phyloP scores from a whole-genome alignment of 2,888 invertebrate species.

The Melanotus villosus region DNA sequence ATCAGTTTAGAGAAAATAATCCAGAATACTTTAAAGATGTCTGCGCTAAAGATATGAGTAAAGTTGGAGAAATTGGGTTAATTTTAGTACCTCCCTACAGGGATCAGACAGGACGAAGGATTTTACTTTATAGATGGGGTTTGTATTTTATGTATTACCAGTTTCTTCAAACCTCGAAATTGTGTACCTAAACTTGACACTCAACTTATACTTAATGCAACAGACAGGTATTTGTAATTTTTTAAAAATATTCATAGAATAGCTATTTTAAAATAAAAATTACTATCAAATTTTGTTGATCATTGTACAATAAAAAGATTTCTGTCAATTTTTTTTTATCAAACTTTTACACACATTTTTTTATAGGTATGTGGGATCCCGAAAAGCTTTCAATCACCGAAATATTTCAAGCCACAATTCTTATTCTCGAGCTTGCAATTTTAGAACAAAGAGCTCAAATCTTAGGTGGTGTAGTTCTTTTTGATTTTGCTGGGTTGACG shows the following conservation, averaged over 20 bases:
- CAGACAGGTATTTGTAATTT: too few relatives aligned
- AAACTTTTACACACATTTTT: too few relatives aligned
- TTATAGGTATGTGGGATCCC: conserved; percentile 82
- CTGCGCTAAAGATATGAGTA: conserved; percentile 56
- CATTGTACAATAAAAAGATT: too few relatives aligned
- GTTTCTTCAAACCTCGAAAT: too few relatives aligned
- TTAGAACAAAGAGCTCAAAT: conserved; percentile 83
- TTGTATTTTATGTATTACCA: too few relatives aligned
- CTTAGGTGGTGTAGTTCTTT: conserved; percentile 82
- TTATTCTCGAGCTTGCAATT: conserved; percentile 81
- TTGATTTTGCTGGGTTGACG: conserved; percentile 80
- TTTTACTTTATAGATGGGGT: conserved; percentile 82
- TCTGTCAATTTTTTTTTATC: too few relatives aligned
- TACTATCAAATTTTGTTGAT: too few relatives aligned
- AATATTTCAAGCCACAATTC: conserved; percentile 79
- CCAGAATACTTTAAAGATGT: conserved; percentile 78
- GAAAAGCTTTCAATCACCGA: conserved; percentile 77
- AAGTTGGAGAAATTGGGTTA: conserved; percentile 75
- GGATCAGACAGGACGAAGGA: conserved; percentile 81
- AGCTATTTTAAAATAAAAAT: too few relatives aligned
- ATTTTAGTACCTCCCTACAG: conserved; percentile 83
- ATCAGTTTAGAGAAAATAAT: conserved; percentile 82
- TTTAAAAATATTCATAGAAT: too few relatives aligned
- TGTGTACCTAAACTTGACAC: too few relatives aligned
- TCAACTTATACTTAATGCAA: too few relatives aligned